Evolutionary conservation across 1,140 invertebrate genomes (phyloP).

Genomic region (Bombus confusus): DNA sequence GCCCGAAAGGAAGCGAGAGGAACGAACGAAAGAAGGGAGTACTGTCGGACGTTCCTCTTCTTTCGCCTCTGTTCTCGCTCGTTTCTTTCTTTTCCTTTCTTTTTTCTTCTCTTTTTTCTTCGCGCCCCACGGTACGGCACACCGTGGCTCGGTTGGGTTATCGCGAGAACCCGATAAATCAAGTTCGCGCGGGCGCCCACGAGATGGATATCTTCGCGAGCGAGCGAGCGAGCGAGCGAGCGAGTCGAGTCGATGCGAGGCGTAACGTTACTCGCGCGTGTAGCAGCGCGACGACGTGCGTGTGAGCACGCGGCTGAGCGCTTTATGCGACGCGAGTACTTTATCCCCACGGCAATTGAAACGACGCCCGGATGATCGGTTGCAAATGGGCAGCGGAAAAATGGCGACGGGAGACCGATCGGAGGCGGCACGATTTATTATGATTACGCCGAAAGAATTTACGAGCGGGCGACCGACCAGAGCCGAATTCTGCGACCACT

Average conservation of each 20-base stretch:
- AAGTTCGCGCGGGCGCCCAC: constrained; percentile 73
- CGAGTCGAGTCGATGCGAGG: constrained; percentile 13
- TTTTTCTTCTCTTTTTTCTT: not conserved
- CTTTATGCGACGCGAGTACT: constrained; percentile 44
- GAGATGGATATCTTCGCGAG: constrained; percentile 72
- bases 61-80: constrained; percentile 51
- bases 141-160: constrained; percentile 65
- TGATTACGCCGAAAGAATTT: constrained; percentile 50
- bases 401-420: constrained; percentile 45
- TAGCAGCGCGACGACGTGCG: constrained; percentile 31
- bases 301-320: constrained; percentile 32
- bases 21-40: not conserved
- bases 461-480: constrained; percentile 19
- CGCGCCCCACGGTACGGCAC: constrained; percentile 15
- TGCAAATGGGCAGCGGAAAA: constrained; percentile 43
- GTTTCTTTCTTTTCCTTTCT: constrained; percentile 38
- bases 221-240: constrained; percentile 9
- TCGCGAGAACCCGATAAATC: constrained; percentile 74
- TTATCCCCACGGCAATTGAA: constrained; percentile 44
- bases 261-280: constrained; percentile 48
- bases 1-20: constrained; percentile 50
- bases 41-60: constrained; percentile 44
- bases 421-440: constrained; percentile 44
- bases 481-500: not conserved
- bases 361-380: constrained; percentile 49